A percentile compares a stretch with the other conserved stretches of the same genome.
Evolutionary conservation across 2,888 invertebrate species (phyloP).

Genomic region (Iphiclides podalirius): DNA sequence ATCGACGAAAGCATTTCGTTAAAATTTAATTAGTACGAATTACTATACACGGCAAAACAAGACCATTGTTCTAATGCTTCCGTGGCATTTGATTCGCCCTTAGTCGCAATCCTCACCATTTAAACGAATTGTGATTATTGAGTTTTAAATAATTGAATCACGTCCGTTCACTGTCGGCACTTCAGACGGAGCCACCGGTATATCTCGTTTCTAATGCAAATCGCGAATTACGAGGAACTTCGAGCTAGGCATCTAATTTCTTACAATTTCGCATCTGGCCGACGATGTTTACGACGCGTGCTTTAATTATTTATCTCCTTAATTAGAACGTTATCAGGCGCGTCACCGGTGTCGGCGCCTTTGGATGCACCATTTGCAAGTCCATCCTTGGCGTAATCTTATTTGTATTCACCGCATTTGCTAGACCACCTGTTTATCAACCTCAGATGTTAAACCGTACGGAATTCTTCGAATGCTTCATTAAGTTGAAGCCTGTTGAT

Average conservation of each 20-base stretch:
- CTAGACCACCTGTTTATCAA: slow-evolving; percentile 14
- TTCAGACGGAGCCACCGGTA: not conserved
- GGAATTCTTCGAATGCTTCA: slow-evolving; percentile 8
- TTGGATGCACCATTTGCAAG: not conserved
- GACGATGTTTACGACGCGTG: slow-evolving; percentile 11
- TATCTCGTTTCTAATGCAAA: slow-evolving; percentile 13
- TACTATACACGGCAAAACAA: too few species aligned
- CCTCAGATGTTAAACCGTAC: slow-evolving; percentile 2
- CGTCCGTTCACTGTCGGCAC: not conserved
- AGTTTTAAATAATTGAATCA: not conserved
- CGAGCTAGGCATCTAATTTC: slow-evolving; percentile 6
- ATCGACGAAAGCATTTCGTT: too few species aligned
- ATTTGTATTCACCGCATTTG: slow-evolving; percentile 12
- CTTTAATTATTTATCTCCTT: slow-evolving; percentile 21
- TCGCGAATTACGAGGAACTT: slow-evolving; percentile 10
- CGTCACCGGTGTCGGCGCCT: slow-evolving; percentile 16
- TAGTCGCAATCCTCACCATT: not conserved
- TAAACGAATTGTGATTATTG: not conserved
- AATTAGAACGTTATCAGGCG: slow-evolving; percentile 17
- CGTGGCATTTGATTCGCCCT: not conserved
- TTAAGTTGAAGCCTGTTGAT: not conserved
- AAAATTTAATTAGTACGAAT: too few species aligned
- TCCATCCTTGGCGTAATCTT: slow-evolving; percentile 1
- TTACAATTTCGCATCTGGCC: slow-evolving; percentile 17
- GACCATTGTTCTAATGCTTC: too few species aligned